A percentile compares a stretch with the other conserved stretches of the same genome.
Evolutionary conservation across 2,888 invertebrate genomes (phyloP).

Genomic region (Tiliacea aurago): DNA sequence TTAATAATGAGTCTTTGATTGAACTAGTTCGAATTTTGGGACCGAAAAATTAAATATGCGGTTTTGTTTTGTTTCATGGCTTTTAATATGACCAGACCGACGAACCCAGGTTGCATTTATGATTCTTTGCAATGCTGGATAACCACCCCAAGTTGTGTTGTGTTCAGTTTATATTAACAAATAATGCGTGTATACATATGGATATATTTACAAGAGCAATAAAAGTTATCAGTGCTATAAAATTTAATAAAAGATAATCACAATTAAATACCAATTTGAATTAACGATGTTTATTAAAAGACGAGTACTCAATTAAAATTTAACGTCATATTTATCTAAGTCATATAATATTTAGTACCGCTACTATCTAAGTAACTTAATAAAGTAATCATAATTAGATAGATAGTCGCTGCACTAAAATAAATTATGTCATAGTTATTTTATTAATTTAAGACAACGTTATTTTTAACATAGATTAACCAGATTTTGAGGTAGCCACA

Average conservation of each 20-base stretch:
- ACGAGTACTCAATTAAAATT: conserved; percentile 36
- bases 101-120: background rate
- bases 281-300: conserved; percentile 49
- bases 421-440: conserved; percentile 3
- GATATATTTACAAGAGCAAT: conserved; percentile 16
- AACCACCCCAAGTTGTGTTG: background rate
- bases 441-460: conserved; percentile 42
- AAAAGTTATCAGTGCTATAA: conserved; percentile 34
- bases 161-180: background rate
- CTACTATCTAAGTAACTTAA: conserved; percentile 38
- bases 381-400: conserved; percentile 34
- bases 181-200: background rate
- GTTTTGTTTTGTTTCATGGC: background rate
- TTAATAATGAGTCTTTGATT: too few relatives aligned
- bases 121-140: background rate
- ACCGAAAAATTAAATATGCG: background rate
- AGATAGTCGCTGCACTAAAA: conserved; percentile 19
- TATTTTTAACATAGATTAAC: background rate
- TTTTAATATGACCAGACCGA: background rate
- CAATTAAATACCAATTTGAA: conserved; percentile 36
- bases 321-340: conserved; percentile 44
- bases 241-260: conserved; percentile 37
- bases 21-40: background rate
- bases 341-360: conserved; percentile 52
- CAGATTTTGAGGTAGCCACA: background rate